Evolutionary conservation across 2,888 invertebrate genomes (phyloP), one percentile per base, ranked within the genome.

Genomic region (Drosophila percnosoma): DNA sequence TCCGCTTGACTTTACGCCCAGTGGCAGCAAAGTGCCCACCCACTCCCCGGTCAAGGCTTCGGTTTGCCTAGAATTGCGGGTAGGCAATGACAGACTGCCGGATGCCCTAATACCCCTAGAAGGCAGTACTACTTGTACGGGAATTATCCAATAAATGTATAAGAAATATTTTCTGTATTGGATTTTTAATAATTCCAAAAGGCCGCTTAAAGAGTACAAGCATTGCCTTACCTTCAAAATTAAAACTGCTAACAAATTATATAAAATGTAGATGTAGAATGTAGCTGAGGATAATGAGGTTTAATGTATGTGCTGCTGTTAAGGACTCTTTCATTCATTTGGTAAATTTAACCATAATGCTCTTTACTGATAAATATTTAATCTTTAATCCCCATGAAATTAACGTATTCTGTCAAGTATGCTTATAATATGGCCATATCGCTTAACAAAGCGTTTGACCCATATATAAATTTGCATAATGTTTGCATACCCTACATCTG

Each of bases 1-100:
- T 89, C 79, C 89, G 90, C 87, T 87, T 90, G 87, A 80, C 90
- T 85, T 80, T 89, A 58, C 57, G 53, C 68, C 69, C 76, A 76
- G 71, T 81, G 87, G 68, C 77, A 78, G 67, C 68, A 61, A 66
- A 75, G 65, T 73, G 79, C 54, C 45, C 66, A 29, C 34, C 54
- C 80, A 67, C 63, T 65, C 80, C 58, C 71, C 68, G 89, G 83
- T 73, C 89, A 89, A 78, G 83, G 84, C 71, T 76, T 71, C 24
- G 31, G 29, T 15, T 49, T 48, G 53, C 40, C 11, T 24, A 15
- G 48, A n/a, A 31, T 21, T 7, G 11, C 15, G n/a, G 15, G 8
- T 5, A 5, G 27, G 36, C 18, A 13, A 2, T 63, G 57, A 15
- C 34, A 3, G 64, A 53, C 71, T 70, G 13, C 1, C 1, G 33